A percentile compares a stretch with the other conserved stretches of the same genome.
These are phyloP conservation scores for Drosophila neotestacea DNA, from an alignment of 2,888 invertebrate species.

Conservation along the genomic window DNA sequence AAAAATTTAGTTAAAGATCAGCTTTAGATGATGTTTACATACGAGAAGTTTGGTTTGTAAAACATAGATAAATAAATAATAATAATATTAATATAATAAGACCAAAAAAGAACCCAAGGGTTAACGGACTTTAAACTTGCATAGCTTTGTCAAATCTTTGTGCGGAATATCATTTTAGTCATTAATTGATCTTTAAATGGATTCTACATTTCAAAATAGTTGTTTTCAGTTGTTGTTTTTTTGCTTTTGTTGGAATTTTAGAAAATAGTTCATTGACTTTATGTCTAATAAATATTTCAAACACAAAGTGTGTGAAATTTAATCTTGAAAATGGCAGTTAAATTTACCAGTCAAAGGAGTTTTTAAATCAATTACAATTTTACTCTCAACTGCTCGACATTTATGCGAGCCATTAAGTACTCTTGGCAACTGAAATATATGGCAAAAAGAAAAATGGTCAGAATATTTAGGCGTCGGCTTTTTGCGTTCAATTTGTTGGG, in stretches of 20 bases:
- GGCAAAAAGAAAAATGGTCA: not conserved
- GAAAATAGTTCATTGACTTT: no score
- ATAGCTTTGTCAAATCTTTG: no score
- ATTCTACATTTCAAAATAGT: no score
- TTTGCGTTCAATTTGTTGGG: conserved; percentile 56
- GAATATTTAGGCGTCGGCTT: conserved; percentile 25
- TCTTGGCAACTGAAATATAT: conserved; percentile 26
- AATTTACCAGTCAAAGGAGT: not conserved
- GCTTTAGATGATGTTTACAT: conserved; percentile 5
- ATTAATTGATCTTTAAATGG: no score
- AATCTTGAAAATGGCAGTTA: not conserved
- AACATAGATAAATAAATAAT: no score
- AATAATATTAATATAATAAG: no score
- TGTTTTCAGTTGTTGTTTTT: no score
- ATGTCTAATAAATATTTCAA: not conserved
- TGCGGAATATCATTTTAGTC: no score
- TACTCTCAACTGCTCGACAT: not conserved
- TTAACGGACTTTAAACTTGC: no score
- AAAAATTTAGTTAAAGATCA: conserved; percentile 4
- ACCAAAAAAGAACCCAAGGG: no score
- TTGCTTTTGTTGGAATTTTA: no score
- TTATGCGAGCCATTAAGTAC: conserved; percentile 9
- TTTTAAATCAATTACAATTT: conserved; percentile 1
- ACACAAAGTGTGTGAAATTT: not conserved
- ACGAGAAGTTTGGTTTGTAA: no score